Evolutionary conservation across 2,888 invertebrate genomes (phyloP).

Genomic region (Cinara cedri): DNA sequence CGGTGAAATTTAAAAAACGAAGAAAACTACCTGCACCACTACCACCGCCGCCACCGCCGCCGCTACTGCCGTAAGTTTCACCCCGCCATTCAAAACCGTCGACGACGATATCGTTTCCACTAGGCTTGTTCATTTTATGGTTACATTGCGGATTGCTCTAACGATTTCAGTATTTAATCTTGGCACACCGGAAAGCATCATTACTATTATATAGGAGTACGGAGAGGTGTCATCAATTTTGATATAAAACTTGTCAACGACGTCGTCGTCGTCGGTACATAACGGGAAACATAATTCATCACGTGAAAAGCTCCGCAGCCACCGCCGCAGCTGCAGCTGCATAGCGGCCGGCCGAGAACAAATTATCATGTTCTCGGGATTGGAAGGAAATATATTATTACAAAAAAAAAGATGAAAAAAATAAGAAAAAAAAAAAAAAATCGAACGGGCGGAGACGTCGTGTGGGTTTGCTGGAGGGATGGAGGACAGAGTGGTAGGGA

Average conservation of each 20-base stretch:
- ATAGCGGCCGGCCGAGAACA: constrained; percentile 14
- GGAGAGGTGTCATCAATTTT: constrained; percentile 56
- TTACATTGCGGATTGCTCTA: constrained; percentile 42
- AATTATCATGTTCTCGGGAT: constrained; percentile 42
- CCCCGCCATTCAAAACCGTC: not conserved
- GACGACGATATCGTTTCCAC: not conserved
- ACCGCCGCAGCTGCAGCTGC: not conserved
- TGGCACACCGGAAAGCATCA: constrained; percentile 21
- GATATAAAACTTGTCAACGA: constrained; percentile 54
- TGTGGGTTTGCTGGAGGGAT: no score
- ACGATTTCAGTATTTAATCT: constrained; percentile 56
- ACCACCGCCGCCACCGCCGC: not conserved
- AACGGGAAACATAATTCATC: constrained; percentile 46
- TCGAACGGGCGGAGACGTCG: no score
- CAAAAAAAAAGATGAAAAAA: no score
- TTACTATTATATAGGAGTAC: not conserved
- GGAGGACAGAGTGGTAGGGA: not conserved
- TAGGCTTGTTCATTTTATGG: constrained; percentile 30
- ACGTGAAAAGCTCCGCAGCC: constrained; percentile 20
- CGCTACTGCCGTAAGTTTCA: not conserved
- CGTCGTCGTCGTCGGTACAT: constrained; percentile 31
- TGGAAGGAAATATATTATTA: constrained; percentile 26
- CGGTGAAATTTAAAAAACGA: not conserved
- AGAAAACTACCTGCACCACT: not conserved
- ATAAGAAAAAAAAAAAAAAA: no score